phyloP scores from a whole-genome alignment of 2,113 vertebrate genomes.

The Mastomys coucha region DNA sequence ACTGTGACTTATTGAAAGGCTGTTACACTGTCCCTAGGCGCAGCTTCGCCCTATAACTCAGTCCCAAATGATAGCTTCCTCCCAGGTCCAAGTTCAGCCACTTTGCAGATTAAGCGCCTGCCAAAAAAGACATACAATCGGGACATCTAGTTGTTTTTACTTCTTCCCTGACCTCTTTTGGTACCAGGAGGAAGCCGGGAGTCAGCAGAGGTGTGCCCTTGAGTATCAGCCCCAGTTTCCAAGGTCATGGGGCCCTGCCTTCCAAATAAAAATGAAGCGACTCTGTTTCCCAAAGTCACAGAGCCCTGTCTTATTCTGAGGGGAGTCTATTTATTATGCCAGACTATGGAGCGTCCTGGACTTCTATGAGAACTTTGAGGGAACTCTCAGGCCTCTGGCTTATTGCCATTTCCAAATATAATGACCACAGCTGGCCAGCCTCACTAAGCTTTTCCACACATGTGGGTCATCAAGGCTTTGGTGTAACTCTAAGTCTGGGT shows the following conservation, averaged over 20 bases:
- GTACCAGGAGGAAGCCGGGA: accelerated
- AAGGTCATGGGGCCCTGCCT: neutral
- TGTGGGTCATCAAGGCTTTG: accelerated
- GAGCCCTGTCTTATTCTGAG: neutral
- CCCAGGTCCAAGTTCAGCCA: neutral
- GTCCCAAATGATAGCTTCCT: neutral
- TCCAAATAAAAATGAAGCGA: neutral
- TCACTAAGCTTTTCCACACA: accelerated
- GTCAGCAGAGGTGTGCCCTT: accelerated
- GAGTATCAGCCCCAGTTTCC: accelerated
- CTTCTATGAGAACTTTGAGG: accelerated
- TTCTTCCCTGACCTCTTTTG: accelerated
- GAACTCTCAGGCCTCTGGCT: too few species aligned
- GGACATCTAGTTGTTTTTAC: accelerated
- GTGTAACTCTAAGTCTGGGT: accelerated
- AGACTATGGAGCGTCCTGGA: accelerated
- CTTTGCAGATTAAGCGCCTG: neutral
- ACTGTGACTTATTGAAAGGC: neutral
- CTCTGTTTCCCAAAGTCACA: neutral
- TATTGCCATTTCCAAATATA: accelerated
- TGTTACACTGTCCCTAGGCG: accelerated
- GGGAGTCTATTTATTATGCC: neutral
- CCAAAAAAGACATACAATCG: neutral
- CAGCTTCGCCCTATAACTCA: accelerated
- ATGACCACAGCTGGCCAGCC: accelerated